phyloP scores from a whole-genome alignment of 2,113 vertebrate species.

The Willisornis vidua region DNA sequence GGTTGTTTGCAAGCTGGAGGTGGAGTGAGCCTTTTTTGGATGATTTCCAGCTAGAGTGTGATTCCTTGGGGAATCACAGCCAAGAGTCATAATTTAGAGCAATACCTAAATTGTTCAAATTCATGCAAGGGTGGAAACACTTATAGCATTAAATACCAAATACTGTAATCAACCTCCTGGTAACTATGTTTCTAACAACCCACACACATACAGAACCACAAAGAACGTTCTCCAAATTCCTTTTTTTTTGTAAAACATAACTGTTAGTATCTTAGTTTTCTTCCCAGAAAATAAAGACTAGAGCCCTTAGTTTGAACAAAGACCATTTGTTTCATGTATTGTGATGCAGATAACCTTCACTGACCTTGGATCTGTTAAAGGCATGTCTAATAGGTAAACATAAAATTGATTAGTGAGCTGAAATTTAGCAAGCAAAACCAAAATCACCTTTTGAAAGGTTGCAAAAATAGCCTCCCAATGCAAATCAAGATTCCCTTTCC shows the following conservation, averaged over 20 bases:
- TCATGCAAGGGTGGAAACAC: neutral
- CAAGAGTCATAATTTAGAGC: neutral
- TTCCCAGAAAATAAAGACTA: neutral
- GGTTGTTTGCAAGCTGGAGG: neutral
- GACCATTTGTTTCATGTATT: neutral
- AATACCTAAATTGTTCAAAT: neutral
- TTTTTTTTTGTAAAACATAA: neutral
- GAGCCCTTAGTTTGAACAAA: neutral
- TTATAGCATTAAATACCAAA: neutral
- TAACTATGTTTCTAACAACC: neutral
- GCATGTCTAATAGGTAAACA: neutral
- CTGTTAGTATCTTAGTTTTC: neutral
- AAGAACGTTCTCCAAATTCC: neutral
- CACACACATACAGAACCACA: neutral
- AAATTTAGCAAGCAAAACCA: neutral
- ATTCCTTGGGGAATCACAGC: neutral
- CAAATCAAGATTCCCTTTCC: neutral
- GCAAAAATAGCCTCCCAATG: neutral
- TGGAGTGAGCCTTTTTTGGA: neutral
- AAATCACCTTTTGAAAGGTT: neutral
- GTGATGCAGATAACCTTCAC: neutral
- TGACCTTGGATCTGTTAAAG: neutral
- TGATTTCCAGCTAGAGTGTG: neutral
- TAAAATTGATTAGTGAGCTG: neutral
- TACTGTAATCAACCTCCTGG: neutral